Evolutionary conservation across 2,888 invertebrate genomes (phyloP).

Genomic region (Ormyrus nitidulus): DNA sequence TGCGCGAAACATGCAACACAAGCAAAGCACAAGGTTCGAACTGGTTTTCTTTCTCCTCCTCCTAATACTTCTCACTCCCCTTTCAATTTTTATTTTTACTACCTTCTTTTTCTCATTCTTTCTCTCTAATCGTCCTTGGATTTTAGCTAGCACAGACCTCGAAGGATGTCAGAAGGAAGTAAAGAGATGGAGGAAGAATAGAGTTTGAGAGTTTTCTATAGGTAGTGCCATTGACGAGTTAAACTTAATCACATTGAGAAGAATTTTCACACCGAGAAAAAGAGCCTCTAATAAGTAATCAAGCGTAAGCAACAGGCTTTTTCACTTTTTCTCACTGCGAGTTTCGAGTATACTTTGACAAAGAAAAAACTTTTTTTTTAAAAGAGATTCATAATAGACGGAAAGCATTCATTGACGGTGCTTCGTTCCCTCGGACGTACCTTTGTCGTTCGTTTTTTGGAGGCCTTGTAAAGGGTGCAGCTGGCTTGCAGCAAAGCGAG

Average conservation of each 20-base stretch:
- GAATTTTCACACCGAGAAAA: constrained; percentile 28
- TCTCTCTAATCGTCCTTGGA: not conserved
- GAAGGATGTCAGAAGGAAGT: constrained; percentile 38
- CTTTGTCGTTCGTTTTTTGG: constrained; percentile 80
- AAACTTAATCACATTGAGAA: constrained; percentile 9
- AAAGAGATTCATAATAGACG: constrained; percentile 13
- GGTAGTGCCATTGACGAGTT: constrained; percentile 35
- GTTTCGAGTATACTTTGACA: constrained; percentile 41
- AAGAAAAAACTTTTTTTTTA: constrained; percentile 29
- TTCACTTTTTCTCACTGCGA: constrained; percentile 18
- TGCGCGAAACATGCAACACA: constrained; percentile 74
- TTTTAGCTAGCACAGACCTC: constrained; percentile 18
- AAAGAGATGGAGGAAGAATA: constrained; percentile 48
- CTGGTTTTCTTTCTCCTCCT: not conserved
- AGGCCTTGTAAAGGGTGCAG: constrained; percentile 87
- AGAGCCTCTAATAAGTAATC: not conserved
- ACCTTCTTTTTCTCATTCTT: constrained; percentile 6
- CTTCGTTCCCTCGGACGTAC: constrained; percentile 74
- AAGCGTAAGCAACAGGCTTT: not conserved
- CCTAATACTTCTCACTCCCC: not conserved
- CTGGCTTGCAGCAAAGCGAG: constrained; percentile 89
- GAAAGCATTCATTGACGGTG: constrained; percentile 36
- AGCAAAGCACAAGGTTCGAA: constrained; percentile 71
- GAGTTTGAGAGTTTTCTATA: constrained; percentile 36
- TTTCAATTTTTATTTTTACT: not conserved